Evolutionary conservation across 2,888 invertebrate species (phyloP).

Genomic region (Pterostichus madidus): DNA sequence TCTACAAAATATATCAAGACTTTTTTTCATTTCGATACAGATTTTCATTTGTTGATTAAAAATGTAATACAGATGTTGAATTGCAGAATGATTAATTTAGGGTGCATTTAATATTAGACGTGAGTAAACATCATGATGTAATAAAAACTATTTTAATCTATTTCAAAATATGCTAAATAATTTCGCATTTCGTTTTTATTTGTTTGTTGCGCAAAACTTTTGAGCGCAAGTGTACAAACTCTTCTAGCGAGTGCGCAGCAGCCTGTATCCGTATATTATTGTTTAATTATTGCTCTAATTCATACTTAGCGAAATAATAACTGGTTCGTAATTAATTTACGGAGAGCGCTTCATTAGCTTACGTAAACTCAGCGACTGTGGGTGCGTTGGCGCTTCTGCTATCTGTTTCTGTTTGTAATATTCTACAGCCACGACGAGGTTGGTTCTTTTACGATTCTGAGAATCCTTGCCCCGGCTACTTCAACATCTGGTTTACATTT

Average conservation of each 20-base stretch:
- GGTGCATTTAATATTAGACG: no score
- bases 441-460: slow-evolving; percentile 54
- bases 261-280: slow-evolving; percentile 63
- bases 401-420: slow-evolving; percentile 62
- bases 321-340: slow-evolving; percentile 65
- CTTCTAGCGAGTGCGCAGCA: not conserved
- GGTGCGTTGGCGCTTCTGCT: slow-evolving; percentile 8
- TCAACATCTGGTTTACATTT: slow-evolving; percentile 65
- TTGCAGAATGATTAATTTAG: no score
- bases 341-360: slow-evolving; percentile 60
- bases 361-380: slow-evolving; percentile 47
- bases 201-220: not conserved
- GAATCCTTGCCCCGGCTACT: slow-evolving; percentile 38
- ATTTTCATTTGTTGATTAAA: no score
- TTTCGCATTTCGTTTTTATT: not conserved
- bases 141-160: no score
- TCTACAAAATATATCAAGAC: no score
- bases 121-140: no score
- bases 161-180: no score
- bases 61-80: no score
- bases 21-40: no score
- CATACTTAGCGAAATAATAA: slow-evolving; percentile 65
- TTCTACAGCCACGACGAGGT: slow-evolving; percentile 23
- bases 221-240: slow-evolving; percentile 1
- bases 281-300: slow-evolving; percentile 65